phyloP scores from a whole-genome alignment of 2,888 invertebrate genomes.

The Hofmannophila pseudospretella region DNA sequence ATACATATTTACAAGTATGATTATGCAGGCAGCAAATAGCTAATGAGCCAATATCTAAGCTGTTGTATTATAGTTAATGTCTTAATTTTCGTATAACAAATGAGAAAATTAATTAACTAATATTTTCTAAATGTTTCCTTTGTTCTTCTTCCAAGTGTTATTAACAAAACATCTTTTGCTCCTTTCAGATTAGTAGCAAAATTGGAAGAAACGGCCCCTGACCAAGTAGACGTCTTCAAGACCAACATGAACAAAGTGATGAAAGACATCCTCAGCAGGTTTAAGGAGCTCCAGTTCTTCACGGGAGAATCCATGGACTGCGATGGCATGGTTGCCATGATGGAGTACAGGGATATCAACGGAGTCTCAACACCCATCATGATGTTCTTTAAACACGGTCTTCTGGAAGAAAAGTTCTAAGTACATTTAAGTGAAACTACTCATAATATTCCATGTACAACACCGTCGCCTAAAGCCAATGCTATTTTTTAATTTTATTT shows the following conservation, averaged over 20 bases:
- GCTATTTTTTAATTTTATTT: constrained; percentile 62
- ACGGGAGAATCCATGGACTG: constrained; percentile 95
- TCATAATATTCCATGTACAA: constrained; percentile 53
- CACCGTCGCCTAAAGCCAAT: constrained; percentile 44
- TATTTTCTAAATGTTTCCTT: no score
- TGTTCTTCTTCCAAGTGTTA: no score
- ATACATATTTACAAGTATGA: no score
- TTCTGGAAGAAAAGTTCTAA: constrained; percentile 97
- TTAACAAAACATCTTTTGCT: constrained; percentile 11
- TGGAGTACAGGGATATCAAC: constrained; percentile 94
- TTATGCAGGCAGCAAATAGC: no score
- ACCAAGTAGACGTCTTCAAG: constrained; percentile 93
- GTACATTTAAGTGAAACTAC: constrained; percentile 34
- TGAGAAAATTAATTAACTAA: no score
- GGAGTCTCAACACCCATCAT: constrained; percentile 90
- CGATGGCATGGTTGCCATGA: constrained; percentile 95
- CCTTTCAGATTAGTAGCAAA: constrained; percentile 85
- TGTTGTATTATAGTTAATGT: no score
- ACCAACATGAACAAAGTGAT: constrained; percentile 95
- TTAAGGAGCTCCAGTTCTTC: constrained; percentile 95
- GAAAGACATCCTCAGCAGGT: constrained; percentile 93
- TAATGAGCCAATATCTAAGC: no score
- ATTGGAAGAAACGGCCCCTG: constrained; percentile 88
- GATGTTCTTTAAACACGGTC: constrained; percentile 97
- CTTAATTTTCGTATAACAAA: no score